A percentile compares a stretch with the other conserved stretches of the same genome.
Evolutionary conservation across 1,140 invertebrate genomes (phyloP).

Genomic region (Contarinia nasturtii): DNA sequence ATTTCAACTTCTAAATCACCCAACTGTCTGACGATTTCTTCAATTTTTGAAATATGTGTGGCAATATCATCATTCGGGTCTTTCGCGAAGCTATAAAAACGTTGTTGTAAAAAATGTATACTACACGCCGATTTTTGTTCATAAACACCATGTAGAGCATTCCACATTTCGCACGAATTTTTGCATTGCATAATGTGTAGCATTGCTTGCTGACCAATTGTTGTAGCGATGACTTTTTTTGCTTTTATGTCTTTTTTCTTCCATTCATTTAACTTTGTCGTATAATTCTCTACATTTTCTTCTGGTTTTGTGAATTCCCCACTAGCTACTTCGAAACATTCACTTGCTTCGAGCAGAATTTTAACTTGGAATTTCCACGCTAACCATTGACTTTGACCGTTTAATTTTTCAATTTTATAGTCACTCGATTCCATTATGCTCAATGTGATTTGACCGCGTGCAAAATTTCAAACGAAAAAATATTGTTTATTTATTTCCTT

Average conservation of each 20-base stretch:
- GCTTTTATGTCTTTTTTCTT: constrained; percentile 8
- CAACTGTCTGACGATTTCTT: constrained; percentile 6
- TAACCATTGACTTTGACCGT: constrained; percentile 6
- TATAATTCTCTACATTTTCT: constrained; percentile 3
- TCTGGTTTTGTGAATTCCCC: neutral
- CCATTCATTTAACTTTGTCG: too few relatives aligned
- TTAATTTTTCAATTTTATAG: constrained; percentile 4
- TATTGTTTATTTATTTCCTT: too few relatives aligned
- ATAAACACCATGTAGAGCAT: constrained; percentile 13
- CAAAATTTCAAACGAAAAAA: neutral
- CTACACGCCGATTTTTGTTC: constrained; percentile 19
- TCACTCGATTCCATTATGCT: too few relatives aligned
- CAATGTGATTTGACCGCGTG: neutral
- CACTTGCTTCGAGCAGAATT: constrained; percentile 6
- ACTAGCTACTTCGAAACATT: constrained; percentile 4
- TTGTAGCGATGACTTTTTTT: constrained; percentile 11
- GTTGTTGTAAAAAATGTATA: constrained; percentile 17
- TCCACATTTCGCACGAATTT: constrained; percentile 19
- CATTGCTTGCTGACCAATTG: constrained; percentile 12
- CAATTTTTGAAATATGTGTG: constrained; percentile 8
- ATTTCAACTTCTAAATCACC: constrained; percentile 10
- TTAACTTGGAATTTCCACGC: constrained; percentile 11
- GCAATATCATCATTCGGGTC: constrained; percentile 7
- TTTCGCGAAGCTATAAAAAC: constrained; percentile 12
- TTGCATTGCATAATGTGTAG: constrained; percentile 15